Evolutionary conservation across 2,797 vertebrate species (phyloP).

Genomic region (Psittacula echo): DNA sequence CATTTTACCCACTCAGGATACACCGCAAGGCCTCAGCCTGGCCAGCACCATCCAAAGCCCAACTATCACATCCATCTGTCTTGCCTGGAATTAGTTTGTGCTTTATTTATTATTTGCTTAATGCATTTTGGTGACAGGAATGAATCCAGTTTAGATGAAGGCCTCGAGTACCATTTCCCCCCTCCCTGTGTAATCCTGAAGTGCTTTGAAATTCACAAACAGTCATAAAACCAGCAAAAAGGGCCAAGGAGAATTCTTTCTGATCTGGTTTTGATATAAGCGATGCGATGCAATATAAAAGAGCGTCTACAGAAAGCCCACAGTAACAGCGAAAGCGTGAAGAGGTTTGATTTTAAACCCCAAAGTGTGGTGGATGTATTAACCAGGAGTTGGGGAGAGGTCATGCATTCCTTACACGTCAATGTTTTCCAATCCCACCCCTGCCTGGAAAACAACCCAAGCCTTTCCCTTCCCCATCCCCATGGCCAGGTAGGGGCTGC

Average conservation of each 20-base stretch:
- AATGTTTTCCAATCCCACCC: not conserved
- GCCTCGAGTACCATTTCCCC: not conserved
- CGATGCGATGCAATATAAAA: constrained; percentile 36
- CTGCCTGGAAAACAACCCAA: not conserved
- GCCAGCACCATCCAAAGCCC: not conserved
- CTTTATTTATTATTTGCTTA: not conserved
- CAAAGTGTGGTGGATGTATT: not conserved
- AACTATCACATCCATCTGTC: constrained; percentile 1
- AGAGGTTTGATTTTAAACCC: constrained; percentile 50
- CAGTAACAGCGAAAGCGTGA: not conserved
- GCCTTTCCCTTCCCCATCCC: not conserved
- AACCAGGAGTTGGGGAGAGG: not conserved
- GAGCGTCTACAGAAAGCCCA: not conserved
- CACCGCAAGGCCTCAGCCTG: not conserved
- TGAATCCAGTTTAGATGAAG: constrained; percentile 14
- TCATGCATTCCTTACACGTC: not conserved
- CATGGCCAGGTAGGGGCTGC: not conserved
- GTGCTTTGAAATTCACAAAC: constrained; percentile 32
- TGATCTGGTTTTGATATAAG: constrained; percentile 65
- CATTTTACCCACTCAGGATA: not conserved
- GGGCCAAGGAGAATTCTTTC: constrained; percentile 3
- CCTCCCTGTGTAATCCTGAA: not conserved
- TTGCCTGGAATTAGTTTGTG: constrained; percentile 18
- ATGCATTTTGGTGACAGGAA: constrained; percentile 14
- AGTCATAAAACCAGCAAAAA: not conserved